Base-by-base conservation (phyloP, 2,888 invertebrate species). In the Nemapogon koenigi region DNA sequence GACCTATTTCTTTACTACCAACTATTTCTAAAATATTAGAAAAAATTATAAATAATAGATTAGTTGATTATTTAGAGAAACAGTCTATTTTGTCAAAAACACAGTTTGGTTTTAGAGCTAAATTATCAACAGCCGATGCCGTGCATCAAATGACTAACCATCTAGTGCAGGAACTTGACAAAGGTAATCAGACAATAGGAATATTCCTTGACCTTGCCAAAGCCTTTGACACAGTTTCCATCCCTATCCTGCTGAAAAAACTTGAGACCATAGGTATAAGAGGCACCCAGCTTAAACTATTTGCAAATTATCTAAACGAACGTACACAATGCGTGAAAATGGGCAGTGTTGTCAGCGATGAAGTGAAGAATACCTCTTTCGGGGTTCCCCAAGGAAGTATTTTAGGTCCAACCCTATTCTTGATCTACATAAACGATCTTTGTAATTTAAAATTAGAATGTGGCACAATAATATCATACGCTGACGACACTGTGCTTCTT, bases 321-420 rank as follows among this genome's bases (percentile, higher is more conserved):
- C 22, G 42, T 14, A 35, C 26, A 16, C 42, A 40, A 18, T 13
- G 13, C 3, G 41, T 41, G 13, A 38, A 38, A 40, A 35, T 40
- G 10, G 28, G 27, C 3, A 11, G 30, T n/a, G 11, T 17, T n/a
- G 13, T 15, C 2, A 40, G 38, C 38, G 27, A 13, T 2, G 28
- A 40, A 14, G n/a, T n/a, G n/a, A 29, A 19, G 3, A 29, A 13
- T 14, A 15, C 38, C 10, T 4, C 26, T 2, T 44, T 16, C 16
- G 44, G 44, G 2, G 41, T 46, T n/a, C 42, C 39, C 8, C 41
- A 42, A 25, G 42, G 44, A 8, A 41, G 42, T 31, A 35, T 43
- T 14, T 31, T 43, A 2, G 44, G 42, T 1, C 40, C 46, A 15
- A 41, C 30, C n/a, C 37, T 44, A 1, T 44, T 44, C 29, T 22